Evolutionary conservation across 2,888 invertebrate species (phyloP).

Genomic region (Drosophila macrospina): DNA sequence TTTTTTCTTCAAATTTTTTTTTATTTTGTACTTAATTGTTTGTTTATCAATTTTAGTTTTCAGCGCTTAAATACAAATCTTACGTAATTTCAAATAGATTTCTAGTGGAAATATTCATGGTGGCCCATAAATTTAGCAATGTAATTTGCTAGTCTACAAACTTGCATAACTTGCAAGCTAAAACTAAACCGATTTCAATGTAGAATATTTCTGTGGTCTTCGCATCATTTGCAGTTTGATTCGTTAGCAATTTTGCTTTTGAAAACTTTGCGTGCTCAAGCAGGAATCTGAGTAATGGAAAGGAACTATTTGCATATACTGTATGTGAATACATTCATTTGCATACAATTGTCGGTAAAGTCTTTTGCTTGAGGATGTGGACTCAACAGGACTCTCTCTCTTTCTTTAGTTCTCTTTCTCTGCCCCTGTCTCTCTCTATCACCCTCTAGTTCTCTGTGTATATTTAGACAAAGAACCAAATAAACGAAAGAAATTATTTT

Average conservation of each 20-base stretch:
- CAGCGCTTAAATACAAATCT: neutral
- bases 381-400: neutral
- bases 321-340: conserved; percentile 29
- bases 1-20: too few relatives aligned
- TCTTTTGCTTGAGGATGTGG: neutral
- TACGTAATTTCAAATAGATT: neutral
- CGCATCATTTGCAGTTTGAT: conserved; percentile 4
- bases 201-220: neutral
- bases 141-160: neutral
- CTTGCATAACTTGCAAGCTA: neutral
- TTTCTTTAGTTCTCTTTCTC: too few relatives aligned
- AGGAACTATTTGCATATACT: conserved; percentile 18
- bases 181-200: neutral
- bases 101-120: too few relatives aligned
- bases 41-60: too few relatives aligned
- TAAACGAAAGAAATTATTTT: conserved; percentile 27
- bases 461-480: conserved; percentile 10
- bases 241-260: conserved; percentile 10
- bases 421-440: neutral
- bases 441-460: neutral
- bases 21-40: too few relatives aligned
- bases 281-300: conserved; percentile 4
- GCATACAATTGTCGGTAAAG: conserved; percentile 24
- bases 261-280: conserved; percentile 2
- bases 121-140: too few relatives aligned